A percentile compares a stretch with the other conserved stretches of the same genome.
Conservation (phyloP, 2,797 vertebrate species). For the Arremon brunneinucha region DNA sequence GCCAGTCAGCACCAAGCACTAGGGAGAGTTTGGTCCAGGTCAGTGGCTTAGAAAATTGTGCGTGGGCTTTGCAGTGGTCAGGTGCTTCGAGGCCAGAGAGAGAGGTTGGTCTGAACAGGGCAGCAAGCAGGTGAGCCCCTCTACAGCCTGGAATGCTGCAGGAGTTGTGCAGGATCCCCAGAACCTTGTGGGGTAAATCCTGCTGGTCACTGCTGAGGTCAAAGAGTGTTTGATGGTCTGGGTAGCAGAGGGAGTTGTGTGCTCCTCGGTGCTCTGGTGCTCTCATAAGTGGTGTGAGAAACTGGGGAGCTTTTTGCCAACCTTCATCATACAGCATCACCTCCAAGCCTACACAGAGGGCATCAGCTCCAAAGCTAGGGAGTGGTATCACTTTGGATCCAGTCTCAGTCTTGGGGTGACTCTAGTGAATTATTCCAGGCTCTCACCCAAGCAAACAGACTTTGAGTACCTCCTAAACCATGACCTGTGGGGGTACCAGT, state of each 20-base stretch:
- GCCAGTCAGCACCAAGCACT: neutral
- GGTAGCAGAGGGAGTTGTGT: neutral
- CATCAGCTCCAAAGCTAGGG: neutral
- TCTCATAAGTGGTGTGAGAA: neutral
- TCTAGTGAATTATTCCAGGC: neutral
- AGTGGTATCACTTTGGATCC: neutral
- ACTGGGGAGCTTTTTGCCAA: too few relatives aligned
- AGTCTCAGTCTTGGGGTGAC: neutral
- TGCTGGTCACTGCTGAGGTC: neutral
- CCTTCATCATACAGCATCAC: neutral
- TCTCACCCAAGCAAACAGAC: accelerated
- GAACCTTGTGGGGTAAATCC: neutral
- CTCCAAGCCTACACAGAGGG: neutral
- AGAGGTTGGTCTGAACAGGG: neutral
- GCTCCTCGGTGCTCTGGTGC: neutral
- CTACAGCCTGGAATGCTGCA: neutral
- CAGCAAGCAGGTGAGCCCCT: neutral
- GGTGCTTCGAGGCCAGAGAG: neutral
- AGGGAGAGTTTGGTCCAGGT: neutral
- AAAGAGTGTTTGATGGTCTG: accelerated
- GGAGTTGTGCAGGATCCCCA: neutral
- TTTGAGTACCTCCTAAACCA: neutral
- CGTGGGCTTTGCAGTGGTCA: neutral
- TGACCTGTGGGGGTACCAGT: neutral
- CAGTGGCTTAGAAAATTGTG: constrained; percentile 48